phyloP scores from a whole-genome alignment of 1,140 invertebrate species.

The Apocrypta bakeri region DNA sequence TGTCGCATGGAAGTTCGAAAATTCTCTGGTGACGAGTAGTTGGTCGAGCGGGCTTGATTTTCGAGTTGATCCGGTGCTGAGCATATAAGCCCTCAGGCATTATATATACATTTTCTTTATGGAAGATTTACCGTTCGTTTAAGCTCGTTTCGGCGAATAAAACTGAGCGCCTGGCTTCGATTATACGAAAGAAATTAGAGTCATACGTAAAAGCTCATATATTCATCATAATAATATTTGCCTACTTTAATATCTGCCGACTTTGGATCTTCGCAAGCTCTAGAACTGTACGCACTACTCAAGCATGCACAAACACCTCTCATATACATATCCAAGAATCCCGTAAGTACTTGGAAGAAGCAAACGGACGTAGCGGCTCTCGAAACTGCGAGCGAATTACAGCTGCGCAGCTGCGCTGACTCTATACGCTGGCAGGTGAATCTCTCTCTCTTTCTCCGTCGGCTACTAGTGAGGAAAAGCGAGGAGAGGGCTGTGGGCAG shows the following conservation, averaged over 20 bases:
- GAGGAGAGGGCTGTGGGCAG: slow-evolving; percentile 56
- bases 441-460: slow-evolving; percentile 52
- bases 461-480: slow-evolving; percentile 46
- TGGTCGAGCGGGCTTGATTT: neutral
- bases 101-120: neutral
- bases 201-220: too few relatives aligned
- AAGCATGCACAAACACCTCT: too few relatives aligned
- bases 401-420: slow-evolving; percentile 70
- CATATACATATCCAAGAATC: neutral
- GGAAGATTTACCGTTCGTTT: neutral
- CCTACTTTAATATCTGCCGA: too few relatives aligned
- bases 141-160: slow-evolving; percentile 1
- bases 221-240: too few relatives aligned
- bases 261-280: too few relatives aligned
- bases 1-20: neutral
- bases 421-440: slow-evolving; percentile 67
- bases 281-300: too few relatives aligned
- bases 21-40: neutral
- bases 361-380: neutral
- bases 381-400: slow-evolving; percentile 53
- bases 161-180: too few relatives aligned
- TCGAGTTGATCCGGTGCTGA: neutral
- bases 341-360: neutral
- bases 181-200: too few relatives aligned
- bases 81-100: neutral